Percentiles rank a stretch among this genome's conserved stretches.
phyloP scores from a whole-genome alignment of 2,797 vertebrate species.

The Oreochromis grahami region DNA sequence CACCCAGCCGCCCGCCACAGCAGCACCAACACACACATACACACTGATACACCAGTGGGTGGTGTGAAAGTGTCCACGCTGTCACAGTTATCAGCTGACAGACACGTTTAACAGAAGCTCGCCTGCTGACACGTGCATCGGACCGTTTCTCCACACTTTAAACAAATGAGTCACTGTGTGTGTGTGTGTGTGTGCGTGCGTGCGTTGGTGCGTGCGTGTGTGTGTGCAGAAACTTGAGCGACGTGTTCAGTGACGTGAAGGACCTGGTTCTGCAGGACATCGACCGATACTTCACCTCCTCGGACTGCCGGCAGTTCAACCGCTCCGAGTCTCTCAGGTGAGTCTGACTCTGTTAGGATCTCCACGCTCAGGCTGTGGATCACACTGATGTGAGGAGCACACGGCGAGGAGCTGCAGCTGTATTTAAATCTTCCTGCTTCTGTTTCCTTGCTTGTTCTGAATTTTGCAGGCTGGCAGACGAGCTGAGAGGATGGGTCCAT shows the following conservation, averaged over 20 bases:
- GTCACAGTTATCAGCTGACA: no score
- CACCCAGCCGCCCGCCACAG: no score
- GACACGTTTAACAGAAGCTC: no score
- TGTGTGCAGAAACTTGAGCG: slow-evolving; percentile 78
- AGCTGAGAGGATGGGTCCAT: slow-evolving; percentile 87
- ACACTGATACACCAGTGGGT: background rate
- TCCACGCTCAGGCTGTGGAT: accelerated
- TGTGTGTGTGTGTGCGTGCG: background rate
- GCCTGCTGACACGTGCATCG: background rate
- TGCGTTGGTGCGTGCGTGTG: background rate
- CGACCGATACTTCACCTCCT: slow-evolving; percentile 83
- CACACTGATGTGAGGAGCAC: accelerated
- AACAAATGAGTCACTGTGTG: no score
- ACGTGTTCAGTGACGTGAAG: slow-evolving; percentile 78
- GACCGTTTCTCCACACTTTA: background rate
- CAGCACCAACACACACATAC: no score
- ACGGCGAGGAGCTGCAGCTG: background rate
- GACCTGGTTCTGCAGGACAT: slow-evolving; percentile 86
- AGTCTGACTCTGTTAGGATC: background rate
- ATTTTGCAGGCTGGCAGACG: slow-evolving; percentile 81
- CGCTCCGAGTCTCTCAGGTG: slow-evolving; percentile 89
- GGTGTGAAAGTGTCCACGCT: background rate
- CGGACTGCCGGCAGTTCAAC: slow-evolving; percentile 89
- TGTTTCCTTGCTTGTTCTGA: background rate
- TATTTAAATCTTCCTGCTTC: background rate